Evolutionary conservation across 2,888 invertebrate species (phyloP), one percentile per base, ranked within the genome.

Genomic region (Trisateles emortualis): DNA sequence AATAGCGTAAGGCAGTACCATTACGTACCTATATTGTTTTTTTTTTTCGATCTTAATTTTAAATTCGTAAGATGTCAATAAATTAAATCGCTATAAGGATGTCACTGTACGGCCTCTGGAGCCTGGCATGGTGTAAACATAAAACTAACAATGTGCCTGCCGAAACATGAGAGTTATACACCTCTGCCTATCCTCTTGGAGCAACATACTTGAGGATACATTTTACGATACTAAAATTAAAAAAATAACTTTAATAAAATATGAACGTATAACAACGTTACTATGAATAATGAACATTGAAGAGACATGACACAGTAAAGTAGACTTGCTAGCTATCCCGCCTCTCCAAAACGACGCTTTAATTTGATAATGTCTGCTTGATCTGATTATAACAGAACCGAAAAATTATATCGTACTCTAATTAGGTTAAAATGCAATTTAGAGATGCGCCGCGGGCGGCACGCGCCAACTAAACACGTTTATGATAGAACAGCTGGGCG

Each of bases 381-480:
- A 92, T 92, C 87, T 86, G 87, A 92, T 92, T 92, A 92, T 79
- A 80, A 81, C 74, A 74, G 90, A 84, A 90, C 88, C 91, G 90
- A 92, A 92, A 92, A 92, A 92, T 92, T 92, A 92, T 91, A 92
- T 92, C 86, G 86, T 86, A 81, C 75, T 57, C 74, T 92, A 92
- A 92, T 92, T 91, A 88, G 88, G 90, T 92, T 92, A 92, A 92
- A 92, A 89, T 87, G 90, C 91, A 92, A 92, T 92, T 92, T 87
- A 86, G 92, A 86, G 85, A 86, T 86, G 88, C 88, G 86, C 88
- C 85, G 75, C 88, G 78, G 87, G 88, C 80, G 87, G 84, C 89
- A 83, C 83, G 84, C 86, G 86, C 71, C 64, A 54, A 47, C 69
- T 69, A 61, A 73, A 63, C 79, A 76, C 79, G 83, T 78, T 86